Evolutionary conservation across 2,113 vertebrate species (phyloP).

Genomic region (Gopherus evgoodei): DNA sequence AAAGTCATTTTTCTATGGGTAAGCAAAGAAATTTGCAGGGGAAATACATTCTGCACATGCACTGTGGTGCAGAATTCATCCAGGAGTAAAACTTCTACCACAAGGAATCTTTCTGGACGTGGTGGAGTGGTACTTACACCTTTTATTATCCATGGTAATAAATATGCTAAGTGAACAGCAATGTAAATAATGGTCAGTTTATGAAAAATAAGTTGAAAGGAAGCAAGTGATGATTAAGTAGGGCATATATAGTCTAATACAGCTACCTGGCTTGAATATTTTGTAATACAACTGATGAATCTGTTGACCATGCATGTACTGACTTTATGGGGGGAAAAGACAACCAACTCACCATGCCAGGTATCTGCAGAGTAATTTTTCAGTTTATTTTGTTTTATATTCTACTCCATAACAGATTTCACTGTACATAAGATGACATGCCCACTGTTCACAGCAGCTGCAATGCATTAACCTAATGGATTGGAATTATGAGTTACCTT

Average conservation of each 20-base stretch:
- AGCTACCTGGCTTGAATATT: neutral
- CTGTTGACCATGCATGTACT: neutral
- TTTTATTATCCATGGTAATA: neutral
- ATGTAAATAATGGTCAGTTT: neutral
- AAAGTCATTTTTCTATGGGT: no score
- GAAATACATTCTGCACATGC: no score
- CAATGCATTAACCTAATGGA: conserved; percentile 78
- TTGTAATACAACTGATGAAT: neutral
- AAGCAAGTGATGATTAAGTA: neutral
- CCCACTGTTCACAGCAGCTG: conserved; percentile 73
- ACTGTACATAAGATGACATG: conserved; percentile 69
- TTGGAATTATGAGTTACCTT: conserved; percentile 73
- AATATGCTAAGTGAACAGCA: neutral
- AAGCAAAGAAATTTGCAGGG: no score
- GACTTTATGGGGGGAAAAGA: neutral
- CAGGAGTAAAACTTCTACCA: neutral
- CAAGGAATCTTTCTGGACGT: neutral
- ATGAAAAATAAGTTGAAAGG: neutral
- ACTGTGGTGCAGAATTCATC: neutral
- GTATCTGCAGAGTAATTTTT: conserved; percentile 45
- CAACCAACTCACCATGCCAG: neutral
- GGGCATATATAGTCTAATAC: neutral
- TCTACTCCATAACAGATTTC: conserved; percentile 32
- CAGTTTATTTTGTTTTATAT: conserved; percentile 69
- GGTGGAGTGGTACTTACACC: neutral